Conservation (phyloP, 2,113 vertebrate genomes). For the Channa maculata region DNA sequence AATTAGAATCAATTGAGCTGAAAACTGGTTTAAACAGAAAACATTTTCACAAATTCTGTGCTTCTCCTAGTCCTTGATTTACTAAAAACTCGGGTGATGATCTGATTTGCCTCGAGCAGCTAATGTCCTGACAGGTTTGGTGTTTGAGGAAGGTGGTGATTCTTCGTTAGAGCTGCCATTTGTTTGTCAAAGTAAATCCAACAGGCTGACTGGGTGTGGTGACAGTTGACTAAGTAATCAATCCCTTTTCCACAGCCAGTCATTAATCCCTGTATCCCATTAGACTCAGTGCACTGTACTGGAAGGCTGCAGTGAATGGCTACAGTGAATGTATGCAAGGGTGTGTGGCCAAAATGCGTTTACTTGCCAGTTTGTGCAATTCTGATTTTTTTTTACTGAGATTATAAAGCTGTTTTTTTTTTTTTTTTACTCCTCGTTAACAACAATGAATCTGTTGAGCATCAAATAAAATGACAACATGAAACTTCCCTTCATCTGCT, state of each 20-base stretch:
- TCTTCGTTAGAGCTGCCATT: slow-evolving; percentile 58
- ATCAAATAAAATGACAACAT: neutral
- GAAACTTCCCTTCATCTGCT: slow-evolving; percentile 15
- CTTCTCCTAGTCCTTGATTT: slow-evolving; percentile 54
- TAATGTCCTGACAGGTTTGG: slow-evolving; percentile 73
- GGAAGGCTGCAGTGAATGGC: neutral
- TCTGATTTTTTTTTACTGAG: slow-evolving; percentile 65
- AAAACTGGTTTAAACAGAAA: too few species aligned
- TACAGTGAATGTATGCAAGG: neutral
- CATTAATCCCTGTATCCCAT: slow-evolving; percentile 63
- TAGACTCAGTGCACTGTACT: slow-evolving; percentile 11
- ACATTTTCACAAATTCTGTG: neutral
- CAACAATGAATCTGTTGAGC: neutral
- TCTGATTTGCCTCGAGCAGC: slow-evolving; percentile 79
- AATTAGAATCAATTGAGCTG: too few species aligned
- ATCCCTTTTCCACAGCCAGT: slow-evolving; percentile 51
- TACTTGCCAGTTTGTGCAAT: slow-evolving; percentile 50
- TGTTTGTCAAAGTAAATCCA: slow-evolving; percentile 82
- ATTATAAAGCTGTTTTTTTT: slow-evolving; percentile 38
- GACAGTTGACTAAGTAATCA: slow-evolving; percentile 72
- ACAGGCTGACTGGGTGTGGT: slow-evolving; percentile 71
- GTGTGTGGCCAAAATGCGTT: slow-evolving; percentile 27
- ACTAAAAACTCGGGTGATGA: slow-evolving; percentile 48
- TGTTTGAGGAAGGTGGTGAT: slow-evolving; percentile 81
- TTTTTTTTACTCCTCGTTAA: neutral